Evolutionary conservation across 2,113 vertebrate species (phyloP).

Genomic region (Calyptomena viridis): DNA sequence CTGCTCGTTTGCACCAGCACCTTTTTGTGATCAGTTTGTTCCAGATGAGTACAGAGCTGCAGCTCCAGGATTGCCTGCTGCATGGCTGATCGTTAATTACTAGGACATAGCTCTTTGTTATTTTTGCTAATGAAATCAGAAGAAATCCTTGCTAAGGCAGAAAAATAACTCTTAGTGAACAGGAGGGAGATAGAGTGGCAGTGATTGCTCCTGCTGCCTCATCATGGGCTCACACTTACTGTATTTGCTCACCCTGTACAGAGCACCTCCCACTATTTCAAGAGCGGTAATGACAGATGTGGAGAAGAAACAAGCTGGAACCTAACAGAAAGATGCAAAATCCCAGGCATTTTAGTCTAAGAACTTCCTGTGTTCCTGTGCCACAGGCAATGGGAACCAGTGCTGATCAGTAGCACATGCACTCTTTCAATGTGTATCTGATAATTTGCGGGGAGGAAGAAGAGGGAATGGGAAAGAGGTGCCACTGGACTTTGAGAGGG

Average conservation of each 20-base stretch:
- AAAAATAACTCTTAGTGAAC: not conserved
- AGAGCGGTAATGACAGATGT: not conserved
- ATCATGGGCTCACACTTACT: not conserved
- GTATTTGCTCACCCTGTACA: not conserved
- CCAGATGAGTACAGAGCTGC: not conserved
- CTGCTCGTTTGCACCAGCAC: not conserved
- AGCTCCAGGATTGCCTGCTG: not conserved
- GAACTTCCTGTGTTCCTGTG: not conserved
- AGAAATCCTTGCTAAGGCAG: not conserved
- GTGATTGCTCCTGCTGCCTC: not conserved
- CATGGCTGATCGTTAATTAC: not conserved
- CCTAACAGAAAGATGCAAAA: not conserved
- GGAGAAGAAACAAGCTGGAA: not conserved
- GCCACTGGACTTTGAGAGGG: not conserved
- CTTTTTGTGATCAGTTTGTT: not conserved
- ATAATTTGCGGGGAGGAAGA: not conserved
- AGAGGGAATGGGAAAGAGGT: not conserved
- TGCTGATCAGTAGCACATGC: not conserved
- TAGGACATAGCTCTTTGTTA: not conserved
- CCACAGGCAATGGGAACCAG: not conserved
- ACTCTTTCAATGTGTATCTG: not conserved
- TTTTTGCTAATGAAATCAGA: not conserved
- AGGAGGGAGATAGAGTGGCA: not conserved
- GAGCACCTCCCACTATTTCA: not conserved
- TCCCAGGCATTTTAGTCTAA: not conserved